Conservation (phyloP, 2,113 vertebrate genomes). For the Geococcyx californianus region DNA sequence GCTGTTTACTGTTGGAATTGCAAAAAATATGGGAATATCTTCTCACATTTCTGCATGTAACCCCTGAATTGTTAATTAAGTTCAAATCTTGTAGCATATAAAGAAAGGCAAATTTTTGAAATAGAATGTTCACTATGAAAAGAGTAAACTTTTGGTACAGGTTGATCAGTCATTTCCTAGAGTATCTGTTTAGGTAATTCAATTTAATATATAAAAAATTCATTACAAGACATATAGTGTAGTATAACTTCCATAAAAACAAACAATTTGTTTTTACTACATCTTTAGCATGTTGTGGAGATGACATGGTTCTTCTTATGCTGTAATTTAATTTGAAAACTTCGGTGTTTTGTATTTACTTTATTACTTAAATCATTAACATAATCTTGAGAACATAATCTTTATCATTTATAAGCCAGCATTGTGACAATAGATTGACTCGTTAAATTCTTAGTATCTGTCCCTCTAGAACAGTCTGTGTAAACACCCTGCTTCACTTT, state of each 20-base stretch:
- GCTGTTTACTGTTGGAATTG: neutral
- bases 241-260: neutral
- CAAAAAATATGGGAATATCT: neutral
- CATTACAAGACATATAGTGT: neutral
- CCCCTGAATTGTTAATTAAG: neutral
- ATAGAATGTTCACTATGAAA: neutral
- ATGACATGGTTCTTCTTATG: neutral
- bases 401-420: neutral
- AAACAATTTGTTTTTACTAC: neutral
- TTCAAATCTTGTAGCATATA: neutral
- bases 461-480: neutral
- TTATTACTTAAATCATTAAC: neutral
- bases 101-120: neutral
- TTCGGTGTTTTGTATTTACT: neutral
- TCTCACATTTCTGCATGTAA: neutral
- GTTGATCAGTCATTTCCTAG: neutral
- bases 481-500: neutral
- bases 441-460: neutral
- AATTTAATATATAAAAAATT: neutral
- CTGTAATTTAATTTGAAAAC: neutral
- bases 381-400: neutral
- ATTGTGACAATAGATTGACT: neutral
- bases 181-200: neutral
- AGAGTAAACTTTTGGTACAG: neutral
- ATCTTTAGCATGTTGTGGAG: neutral